Base-by-base conservation (phyloP, 1,140 invertebrate species). In the Drosophila auraria region DNA sequence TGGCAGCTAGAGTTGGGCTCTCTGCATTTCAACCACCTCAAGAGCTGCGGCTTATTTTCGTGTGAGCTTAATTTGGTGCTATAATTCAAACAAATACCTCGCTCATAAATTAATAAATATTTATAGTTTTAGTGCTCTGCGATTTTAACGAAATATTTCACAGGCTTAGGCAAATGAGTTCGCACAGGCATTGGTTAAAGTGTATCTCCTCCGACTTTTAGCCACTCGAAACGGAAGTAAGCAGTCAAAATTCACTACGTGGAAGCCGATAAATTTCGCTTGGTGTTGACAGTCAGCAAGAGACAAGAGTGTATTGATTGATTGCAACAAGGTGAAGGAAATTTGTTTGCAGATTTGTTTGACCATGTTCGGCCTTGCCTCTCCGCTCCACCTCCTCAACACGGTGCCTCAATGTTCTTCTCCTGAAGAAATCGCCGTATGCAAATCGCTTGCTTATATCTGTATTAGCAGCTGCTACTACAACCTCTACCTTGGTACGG, bases 261-360 rank as follows among this genome's bases (percentile, higher is more conserved):
- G 64, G 57, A 60, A 33, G 59, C 20, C 9, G 11, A 51, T 61
- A 44, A 60, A 72, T 44, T 59, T 73, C 68, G 69, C 56, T 23
- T 33, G 70, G 70, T 61, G 70, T 72, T 71, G 68, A 71, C 68
- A 71, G 68, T 36, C 68, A 27, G 7, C 66, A 66, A 9, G 66
- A 33, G 25, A 23, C 61, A 76, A 30, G 66, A 30, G 62, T 68
- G 36, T 63, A 59, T 87, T 80, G 83, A 87, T 87, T 87, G 77
- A 87, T 87, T 83, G 80, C 75, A 82, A 61, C 53, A 63, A 36
- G 60, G 15, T 27, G 61, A 57, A 71, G 73, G 79, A 83, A 82
- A 86, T 82, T 78, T 82, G 80, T 87, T 87, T 65, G 63, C 80
- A 77, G 71, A 77, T 86, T 87, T 77, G 74, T 77, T 30, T 27